Base-by-base conservation (phyloP, 2,888 invertebrate genomes). In the Neocrepidodera transversa region DNA sequence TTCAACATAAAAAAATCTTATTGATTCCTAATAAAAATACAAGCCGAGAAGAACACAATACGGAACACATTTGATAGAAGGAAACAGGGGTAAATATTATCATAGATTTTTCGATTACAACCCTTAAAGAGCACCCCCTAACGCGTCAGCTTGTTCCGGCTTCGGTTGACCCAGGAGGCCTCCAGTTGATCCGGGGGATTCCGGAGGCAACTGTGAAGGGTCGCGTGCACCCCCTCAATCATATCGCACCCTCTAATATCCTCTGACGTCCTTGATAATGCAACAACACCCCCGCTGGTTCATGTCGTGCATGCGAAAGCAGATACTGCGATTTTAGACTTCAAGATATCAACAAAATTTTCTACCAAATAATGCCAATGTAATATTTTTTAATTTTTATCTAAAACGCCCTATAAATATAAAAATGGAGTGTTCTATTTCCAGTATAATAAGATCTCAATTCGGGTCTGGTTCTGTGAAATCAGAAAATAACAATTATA, bases 201-300 rank as follows among this genome's bases (percentile, higher is more conserved):
- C 30, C 35, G 51, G 52, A 48, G 38, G 30, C 38, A 40, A 38
- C 30, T 40, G 49, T 53, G 56, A 63, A 68, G 71, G 68, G 70
- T 68, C 65, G 68, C 63, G 65, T 67, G 65, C 71, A 66, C 71
- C 73, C 76, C 72, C 76, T 75, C 79, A 79, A 80, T 80, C 80
- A 80, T 79, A 79, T 76, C 76, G 76, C 77, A 79, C 79, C 80
- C 78, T 78, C 78, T 79, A 79, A 79, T 80, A 79, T 79, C 76
- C 76, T 75, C 71, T 74, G 79, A 80, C 79, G 79, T 77, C 73
- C 77, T 76, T 76, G 77, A 79, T 79, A 78, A 78, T 79, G 78
- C 78, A 77, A 75, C 76, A 74, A 76, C 76, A 75, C 75, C 76
- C 76, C 74, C 71, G 52, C 62, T 49, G 66, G 56, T 43, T 51